phyloP scores from a whole-genome alignment of 2,888 invertebrate genomes.

The Seira sanloemensis region DNA sequence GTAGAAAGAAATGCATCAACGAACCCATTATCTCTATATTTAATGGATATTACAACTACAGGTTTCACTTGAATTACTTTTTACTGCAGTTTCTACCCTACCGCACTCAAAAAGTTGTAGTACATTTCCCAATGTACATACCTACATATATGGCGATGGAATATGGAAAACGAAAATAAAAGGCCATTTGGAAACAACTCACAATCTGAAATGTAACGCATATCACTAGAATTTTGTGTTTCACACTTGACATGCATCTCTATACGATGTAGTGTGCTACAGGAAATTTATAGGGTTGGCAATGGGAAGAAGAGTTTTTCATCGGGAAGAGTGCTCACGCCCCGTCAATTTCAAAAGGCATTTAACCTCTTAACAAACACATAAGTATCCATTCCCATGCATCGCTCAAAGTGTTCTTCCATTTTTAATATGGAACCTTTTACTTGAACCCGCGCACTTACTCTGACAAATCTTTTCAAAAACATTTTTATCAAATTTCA shows the following conservation, averaged over 20 bases:
- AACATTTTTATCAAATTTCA: too few relatives aligned
- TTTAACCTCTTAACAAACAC: constrained; percentile 63
- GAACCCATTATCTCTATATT: constrained; percentile 55
- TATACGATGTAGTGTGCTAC: too few relatives aligned
- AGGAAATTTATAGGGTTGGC: not conserved
- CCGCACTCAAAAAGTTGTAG: not conserved
- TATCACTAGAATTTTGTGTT: not conserved
- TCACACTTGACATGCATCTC: not conserved
- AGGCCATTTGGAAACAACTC: constrained; percentile 42
- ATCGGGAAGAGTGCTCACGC: constrained; percentile 58
- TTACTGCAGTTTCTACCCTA: not conserved
- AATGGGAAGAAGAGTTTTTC: constrained; percentile 39
- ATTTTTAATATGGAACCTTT: not conserved
- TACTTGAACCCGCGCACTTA: too few relatives aligned
- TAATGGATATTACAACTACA: constrained; percentile 46
- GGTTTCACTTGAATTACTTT: constrained; percentile 15
- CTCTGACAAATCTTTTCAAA: too few relatives aligned
- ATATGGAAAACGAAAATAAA: constrained; percentile 22
- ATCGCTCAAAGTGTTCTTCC: constrained; percentile 29
- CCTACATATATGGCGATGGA: not conserved
- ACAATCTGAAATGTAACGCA: constrained; percentile 10
- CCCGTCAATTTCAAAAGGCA: constrained; percentile 61
- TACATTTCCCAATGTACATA: not conserved
- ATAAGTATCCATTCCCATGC: constrained; percentile 61
- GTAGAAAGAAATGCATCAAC: constrained; percentile 63